Base-by-base conservation (phyloP, 2,888 invertebrate species). In the Rosalia funebris region DNA sequence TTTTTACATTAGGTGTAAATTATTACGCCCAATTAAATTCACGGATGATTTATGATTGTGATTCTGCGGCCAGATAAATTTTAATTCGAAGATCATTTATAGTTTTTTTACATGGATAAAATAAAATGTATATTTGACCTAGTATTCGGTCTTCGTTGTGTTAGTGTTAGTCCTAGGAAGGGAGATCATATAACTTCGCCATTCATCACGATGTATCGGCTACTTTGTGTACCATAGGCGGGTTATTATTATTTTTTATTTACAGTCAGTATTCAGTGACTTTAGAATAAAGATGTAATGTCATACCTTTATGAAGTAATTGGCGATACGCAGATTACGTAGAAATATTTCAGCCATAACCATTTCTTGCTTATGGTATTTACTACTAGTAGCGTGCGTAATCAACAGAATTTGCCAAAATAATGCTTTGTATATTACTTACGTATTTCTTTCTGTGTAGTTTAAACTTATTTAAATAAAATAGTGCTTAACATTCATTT, bases 1-100 rank as follows among this genome's bases (percentile, higher is more conserved):
- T 14, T 14, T 10, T 39, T 25, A 39, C 25, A 37, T 15, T 50
- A 41, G 50, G 50, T 41, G 50, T 50, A 36, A 48, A 48, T 39
- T 50, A 37, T 37, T 50, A 39, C n/a, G 14, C 16, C 37, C 48
- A 48, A 19, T 48, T 48, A 36, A 36, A 48, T 37, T 37, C 34
- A 37, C 17, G 36, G 37, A 48, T 48, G 48, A 48, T 48, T 48
- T 48, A 48, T 48, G 48, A 48, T 36, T 32, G 11, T 48, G 50
- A 39, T 39, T 17, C 12, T 37, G 14, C 5, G 19, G 37, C 34
- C 14, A 50, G 39, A 39, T 50, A 50, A n/a, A 48, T 25, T 39
- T 50, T 50, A 50, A 50, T 50, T 50, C 50, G 50, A 50, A 14
- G n/a, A 5, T 19, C 25, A 25, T 50, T 50, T 39, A 39, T 50